Conservation (phyloP, 2,797 vertebrate species). For the Halcyon smyrnensis region DNA sequence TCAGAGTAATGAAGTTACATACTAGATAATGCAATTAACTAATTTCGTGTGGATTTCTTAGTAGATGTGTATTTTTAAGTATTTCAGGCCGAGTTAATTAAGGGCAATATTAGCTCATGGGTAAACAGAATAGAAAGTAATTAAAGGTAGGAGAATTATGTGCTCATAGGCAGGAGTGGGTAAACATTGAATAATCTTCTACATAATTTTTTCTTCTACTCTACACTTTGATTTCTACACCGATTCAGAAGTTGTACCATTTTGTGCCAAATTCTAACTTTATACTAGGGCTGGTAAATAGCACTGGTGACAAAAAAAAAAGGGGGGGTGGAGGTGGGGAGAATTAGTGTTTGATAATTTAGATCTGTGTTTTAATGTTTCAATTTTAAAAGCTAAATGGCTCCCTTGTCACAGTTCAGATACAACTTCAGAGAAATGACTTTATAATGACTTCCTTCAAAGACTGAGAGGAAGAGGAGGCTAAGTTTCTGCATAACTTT, state of each 20-base stretch:
- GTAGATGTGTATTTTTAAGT: background rate
- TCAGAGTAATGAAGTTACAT: conserved; percentile 27
- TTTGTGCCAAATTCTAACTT: background rate
- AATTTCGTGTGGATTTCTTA: conserved; percentile 30
- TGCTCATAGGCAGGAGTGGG: background rate
- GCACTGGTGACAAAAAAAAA: background rate
- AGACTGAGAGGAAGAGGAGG: background rate
- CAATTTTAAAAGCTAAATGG: background rate
- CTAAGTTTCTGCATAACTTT: background rate
- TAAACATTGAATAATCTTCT: background rate
- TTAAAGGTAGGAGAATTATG: background rate
- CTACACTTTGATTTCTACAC: background rate
- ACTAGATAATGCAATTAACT: conserved; percentile 49
- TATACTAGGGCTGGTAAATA: background rate
- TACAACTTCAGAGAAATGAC: background rate
- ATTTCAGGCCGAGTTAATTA: conserved; percentile 52
- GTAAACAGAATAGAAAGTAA: conserved; percentile 11
- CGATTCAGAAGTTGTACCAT: background rate
- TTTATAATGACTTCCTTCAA: background rate
- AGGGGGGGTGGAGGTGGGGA: too few species aligned
- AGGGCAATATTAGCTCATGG: background rate
- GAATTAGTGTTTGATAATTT: background rate
- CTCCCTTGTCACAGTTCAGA: background rate
- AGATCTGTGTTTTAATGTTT: background rate
- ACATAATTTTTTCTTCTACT: background rate